Evolutionary conservation across 92 coral and sea anemone genomes (phyloP), one percentile per base, ranked within the genome.

Genomic region (Micromussa lordhowensis): DNA sequence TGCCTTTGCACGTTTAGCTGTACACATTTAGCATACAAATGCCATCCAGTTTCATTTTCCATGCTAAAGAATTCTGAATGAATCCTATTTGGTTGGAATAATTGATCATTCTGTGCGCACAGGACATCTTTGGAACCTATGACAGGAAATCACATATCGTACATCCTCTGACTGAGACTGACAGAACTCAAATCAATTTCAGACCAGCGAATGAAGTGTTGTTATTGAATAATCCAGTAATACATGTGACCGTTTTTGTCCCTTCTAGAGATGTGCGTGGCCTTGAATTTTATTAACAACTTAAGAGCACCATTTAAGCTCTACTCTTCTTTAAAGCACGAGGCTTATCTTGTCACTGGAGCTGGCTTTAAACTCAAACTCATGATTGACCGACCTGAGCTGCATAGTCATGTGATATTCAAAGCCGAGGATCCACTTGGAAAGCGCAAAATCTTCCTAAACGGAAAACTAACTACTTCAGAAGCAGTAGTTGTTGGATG

Each of bases 351-450:
- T 73, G 81, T 84, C 1, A 84, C 79, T 31, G 90, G 93, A 53
- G 83, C 86, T 32, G 86, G 85, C 28, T 92, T 92, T 57, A 92
- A 92, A 80, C 75, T 94, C 2, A 92, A 90, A 49, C 88, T 93
- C 0, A 75, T 90, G 34, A 90, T 94, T 51, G 86, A 86, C 26
- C 88, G 92, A 51, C 94, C 96, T n/a, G 93, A 94, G 30, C 86
- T 94, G 22, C 95, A 93, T 29, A 92, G 93, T 68, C 91, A 92
- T 57, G 91, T 92, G 48, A 87, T 86, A 18, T 94, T 89, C 76
- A 83, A 89, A 64, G 96, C 95, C 3, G 84, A 87, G 35, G 92
- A 92, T 51, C 88, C 82, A 1, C 54, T 17, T 17, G 92, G 93
- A 7, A 85, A 85, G n/a, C 82, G 68, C 24, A 82, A 74, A 35